A percentile compares a stretch with the other conserved stretches of the same genome.
Evolutionary conservation across 2,888 invertebrate genomes (phyloP).

Genomic region (Heterodera filipjevi): DNA sequence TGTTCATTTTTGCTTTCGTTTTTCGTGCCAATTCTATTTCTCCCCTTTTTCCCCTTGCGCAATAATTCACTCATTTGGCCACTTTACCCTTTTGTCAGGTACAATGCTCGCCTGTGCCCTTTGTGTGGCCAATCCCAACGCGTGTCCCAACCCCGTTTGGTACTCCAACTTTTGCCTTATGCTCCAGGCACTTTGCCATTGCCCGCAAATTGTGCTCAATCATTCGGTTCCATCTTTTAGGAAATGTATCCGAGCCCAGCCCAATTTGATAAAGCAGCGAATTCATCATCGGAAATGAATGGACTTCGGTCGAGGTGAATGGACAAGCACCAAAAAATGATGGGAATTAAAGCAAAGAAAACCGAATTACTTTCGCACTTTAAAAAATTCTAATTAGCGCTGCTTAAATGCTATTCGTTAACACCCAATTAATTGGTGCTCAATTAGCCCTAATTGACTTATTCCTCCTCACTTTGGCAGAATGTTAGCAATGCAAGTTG

Average conservation of each 20-base stretch:
- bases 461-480: constrained; percentile 38
- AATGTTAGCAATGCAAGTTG: constrained; percentile 41
- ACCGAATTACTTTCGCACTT: no score
- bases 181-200: constrained; percentile 50
- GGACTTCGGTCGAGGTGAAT: constrained; percentile 45
- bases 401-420: no score
- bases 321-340: neutral
- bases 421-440: no score
- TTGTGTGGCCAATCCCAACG: constrained; percentile 64
- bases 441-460: neutral
- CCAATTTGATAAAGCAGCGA: constrained; percentile 38
- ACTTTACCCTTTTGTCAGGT: constrained; percentile 44
- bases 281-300: constrained; percentile 59
- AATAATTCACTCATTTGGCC: constrained; percentile 11
- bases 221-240: constrained; percentile 31
- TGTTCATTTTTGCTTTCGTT: neutral
- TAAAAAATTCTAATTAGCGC: no score
- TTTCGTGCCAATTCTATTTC: neutral
- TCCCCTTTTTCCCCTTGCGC: neutral
- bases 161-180: constrained; percentile 61
- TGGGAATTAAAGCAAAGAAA: neutral
- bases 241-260: constrained; percentile 61
- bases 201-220: neutral
- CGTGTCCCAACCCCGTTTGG: constrained; percentile 63
- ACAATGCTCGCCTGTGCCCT: constrained; percentile 64